These are phyloP conservation scores for Drosophila neonasuta DNA, from an alignment of 2,888 invertebrate genomes.

Conservation along the genomic window DNA sequence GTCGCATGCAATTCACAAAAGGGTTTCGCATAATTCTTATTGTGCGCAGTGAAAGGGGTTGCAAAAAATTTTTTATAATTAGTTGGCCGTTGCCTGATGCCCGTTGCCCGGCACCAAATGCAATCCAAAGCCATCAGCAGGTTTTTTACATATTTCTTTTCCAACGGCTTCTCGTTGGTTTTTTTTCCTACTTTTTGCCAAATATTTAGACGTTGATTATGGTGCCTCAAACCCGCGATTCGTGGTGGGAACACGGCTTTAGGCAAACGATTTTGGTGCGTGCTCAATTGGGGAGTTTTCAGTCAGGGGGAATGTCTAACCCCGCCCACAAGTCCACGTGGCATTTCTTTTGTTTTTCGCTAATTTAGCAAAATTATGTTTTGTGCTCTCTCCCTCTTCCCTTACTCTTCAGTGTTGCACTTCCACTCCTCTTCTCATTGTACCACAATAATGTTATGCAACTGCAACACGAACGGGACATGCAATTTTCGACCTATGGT, in stretches of 20 bases:
- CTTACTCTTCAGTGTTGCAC: slow-evolving; percentile 52
- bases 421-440: slow-evolving; percentile 14
- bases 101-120: slow-evolving; percentile 71
- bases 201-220: slow-evolving; percentile 78
- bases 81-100: slow-evolving; percentile 73
- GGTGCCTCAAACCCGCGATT: slow-evolving; percentile 23
- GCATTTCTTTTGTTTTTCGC: slow-evolving; percentile 77
- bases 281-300: slow-evolving; percentile 80
- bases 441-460: slow-evolving; percentile 51
- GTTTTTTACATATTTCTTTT: slow-evolving; percentile 43
- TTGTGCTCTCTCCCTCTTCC: slow-evolving; percentile 44
- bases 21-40: slow-evolving; percentile 57
- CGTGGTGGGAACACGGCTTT: slow-evolving; percentile 31
- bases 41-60: slow-evolving; percentile 51
- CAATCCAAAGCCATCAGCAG: slow-evolving; percentile 49
- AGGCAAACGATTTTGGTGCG: slow-evolving; percentile 76
- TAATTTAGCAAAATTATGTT: slow-evolving; percentile 79
- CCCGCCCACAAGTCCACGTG: slow-evolving; percentile 46
- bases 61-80: slow-evolving; percentile 72
- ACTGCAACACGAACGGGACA: slow-evolving; percentile 68
- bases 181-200: slow-evolving; percentile 53
- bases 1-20: slow-evolving; percentile 58
- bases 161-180: slow-evolving; percentile 10
- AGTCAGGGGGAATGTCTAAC: slow-evolving; percentile 20
- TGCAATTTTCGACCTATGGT: slow-evolving; percentile 57